phyloP scores from a whole-genome alignment of 1,140 invertebrate genomes.

The Pollicipes pollicipes region DNA sequence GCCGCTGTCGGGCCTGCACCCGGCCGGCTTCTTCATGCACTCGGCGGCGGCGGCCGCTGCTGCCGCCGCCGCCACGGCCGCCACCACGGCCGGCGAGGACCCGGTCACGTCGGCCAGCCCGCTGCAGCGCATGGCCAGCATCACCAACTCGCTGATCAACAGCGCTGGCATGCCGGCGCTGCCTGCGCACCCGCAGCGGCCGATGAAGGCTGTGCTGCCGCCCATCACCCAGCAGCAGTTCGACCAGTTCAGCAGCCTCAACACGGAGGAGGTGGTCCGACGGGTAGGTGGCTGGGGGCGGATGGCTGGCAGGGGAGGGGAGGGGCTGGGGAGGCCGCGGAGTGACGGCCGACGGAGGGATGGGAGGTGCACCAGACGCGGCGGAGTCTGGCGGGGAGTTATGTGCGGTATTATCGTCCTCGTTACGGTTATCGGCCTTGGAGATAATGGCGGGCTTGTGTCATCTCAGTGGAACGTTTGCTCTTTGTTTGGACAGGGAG shows the following conservation, averaged over 20 bases:
- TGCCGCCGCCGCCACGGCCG: no score
- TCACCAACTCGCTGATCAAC: constrained; percentile 87
- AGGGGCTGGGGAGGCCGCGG: neutral
- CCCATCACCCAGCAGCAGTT: constrained; percentile 98
- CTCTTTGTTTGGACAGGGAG: neutral
- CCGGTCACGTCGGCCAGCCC: constrained; percentile 39
- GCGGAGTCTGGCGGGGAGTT: no score
- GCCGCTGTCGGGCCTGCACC: neutral
- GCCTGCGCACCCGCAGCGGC: constrained; percentile 68
- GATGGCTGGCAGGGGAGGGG: neutral
- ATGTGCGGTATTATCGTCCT: no score
- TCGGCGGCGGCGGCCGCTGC: neutral
- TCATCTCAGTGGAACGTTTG: neutral
- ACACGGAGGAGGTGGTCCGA: constrained; percentile 95
- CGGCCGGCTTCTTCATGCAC: constrained; percentile 3
- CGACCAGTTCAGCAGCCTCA: constrained; percentile 92
- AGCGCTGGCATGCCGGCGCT: constrained; percentile 47
- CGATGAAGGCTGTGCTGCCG: constrained; percentile 84
- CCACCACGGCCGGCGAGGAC: neutral
- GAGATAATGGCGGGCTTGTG: neutral
- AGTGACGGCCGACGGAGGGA: constrained; percentile 4
- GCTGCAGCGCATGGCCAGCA: constrained; percentile 89
- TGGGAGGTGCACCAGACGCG: no score
- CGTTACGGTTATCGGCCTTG: no score
- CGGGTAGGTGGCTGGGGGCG: constrained; percentile 39